These are phyloP conservation scores for Eriocheir sinensis DNA, from an alignment of 1,140 invertebrate genomes.

Conservation along the genomic window DNA sequence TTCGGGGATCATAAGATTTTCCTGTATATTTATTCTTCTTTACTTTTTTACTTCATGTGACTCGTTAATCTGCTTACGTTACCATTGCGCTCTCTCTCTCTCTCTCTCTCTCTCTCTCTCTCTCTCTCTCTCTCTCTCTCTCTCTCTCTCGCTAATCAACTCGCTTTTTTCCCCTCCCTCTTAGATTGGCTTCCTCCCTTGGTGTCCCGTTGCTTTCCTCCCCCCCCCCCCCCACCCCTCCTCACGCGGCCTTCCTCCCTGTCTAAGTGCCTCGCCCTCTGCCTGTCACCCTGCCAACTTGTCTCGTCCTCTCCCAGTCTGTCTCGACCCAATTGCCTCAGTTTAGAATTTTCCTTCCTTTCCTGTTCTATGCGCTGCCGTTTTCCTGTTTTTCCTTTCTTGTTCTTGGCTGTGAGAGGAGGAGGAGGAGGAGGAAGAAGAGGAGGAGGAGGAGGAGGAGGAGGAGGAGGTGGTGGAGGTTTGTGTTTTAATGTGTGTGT, in stretches of 20 bases:
- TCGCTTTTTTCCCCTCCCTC: neutral
- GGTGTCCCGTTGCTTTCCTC: neutral
- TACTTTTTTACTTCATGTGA: no score
- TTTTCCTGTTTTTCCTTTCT: neutral
- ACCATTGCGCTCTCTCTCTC: no score
- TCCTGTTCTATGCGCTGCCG: neutral
- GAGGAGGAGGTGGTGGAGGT: neutral
- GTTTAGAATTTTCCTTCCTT: neutral
- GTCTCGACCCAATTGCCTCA: neutral
- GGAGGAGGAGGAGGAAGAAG: slow-evolving; percentile 19
- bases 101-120: no score
- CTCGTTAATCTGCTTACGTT: no score
- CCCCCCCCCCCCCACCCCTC: slow-evolving; percentile 39
- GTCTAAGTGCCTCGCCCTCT: slow-evolving; percentile 20
- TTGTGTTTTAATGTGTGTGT: neutral
- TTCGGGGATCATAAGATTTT: no score
- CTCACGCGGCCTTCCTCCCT: neutral
- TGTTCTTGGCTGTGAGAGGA: no score
- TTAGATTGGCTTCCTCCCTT: slow-evolving; percentile 3
- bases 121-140: slow-evolving; percentile 14
- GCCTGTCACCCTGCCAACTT: slow-evolving; percentile 19
- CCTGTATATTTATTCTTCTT: no score
- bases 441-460: neutral
- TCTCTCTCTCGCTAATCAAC: neutral
- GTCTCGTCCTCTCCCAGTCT: slow-evolving; percentile 10